Conservation (phyloP, 2,888 invertebrate species). For the Pseudeuparius sepicola region DNA sequence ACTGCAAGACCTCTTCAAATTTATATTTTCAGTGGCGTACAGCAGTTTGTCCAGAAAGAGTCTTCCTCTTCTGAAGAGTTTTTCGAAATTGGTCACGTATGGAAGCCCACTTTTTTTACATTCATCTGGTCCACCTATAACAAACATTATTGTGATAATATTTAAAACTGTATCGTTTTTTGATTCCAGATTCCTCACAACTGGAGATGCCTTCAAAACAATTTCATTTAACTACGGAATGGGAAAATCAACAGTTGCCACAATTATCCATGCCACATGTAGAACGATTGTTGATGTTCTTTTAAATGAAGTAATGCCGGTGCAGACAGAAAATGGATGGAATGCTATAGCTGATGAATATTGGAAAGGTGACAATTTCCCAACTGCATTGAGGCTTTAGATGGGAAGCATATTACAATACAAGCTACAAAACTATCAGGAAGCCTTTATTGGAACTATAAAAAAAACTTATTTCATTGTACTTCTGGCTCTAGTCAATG, state of each 20-base stretch:
- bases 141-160: too few relatives aligned
- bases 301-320: slow-evolving; percentile 16
- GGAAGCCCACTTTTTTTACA: too few relatives aligned
- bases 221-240: slow-evolving; percentile 26
- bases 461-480: slow-evolving; percentile 21
- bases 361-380: slow-evolving; percentile 15
- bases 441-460: slow-evolving; percentile 18
- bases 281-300: slow-evolving; percentile 13
- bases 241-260: slow-evolving; percentile 22
- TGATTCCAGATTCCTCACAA: slow-evolving; percentile 23
- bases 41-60: too few relatives aligned
- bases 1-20: too few relatives aligned
- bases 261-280: slow-evolving; percentile 24
- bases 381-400: slow-evolving; percentile 12
- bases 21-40: too few relatives aligned
- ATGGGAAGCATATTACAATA: slow-evolving; percentile 13
- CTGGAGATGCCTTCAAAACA: slow-evolving; percentile 26
- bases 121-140: too few relatives aligned
- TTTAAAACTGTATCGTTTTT: too few relatives aligned
- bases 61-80: too few relatives aligned
- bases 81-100: too few relatives aligned
- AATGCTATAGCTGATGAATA: slow-evolving; percentile 15
- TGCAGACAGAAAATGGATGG: slow-evolving; percentile 14
- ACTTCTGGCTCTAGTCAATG: slow-evolving; percentile 17
- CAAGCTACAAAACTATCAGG: slow-evolving; percentile 14